These are phyloP conservation scores for Crax fasciolata DNA, from an alignment of 2,797 vertebrate genomes.

Conservation along the genomic window DNA sequence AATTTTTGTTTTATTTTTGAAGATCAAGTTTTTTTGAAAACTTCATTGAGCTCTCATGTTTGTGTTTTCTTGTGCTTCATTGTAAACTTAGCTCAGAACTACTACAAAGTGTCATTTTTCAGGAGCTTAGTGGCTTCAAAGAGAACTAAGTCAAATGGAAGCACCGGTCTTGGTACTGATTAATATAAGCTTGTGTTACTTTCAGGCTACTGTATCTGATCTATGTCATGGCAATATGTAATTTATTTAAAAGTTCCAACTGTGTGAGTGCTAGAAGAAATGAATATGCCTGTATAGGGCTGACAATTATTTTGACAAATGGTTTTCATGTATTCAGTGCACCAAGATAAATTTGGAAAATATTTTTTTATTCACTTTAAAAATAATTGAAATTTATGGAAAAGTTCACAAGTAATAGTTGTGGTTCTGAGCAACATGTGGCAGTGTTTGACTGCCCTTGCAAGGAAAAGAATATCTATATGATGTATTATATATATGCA, in stretches of 20 bases:
- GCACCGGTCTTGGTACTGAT: neutral
- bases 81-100: neutral
- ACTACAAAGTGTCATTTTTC: neutral
- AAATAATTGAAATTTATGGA: no score
- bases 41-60: neutral
- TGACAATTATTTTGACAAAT: neutral
- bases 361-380: no score
- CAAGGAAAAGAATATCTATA: no score
- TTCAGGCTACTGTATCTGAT: neutral
- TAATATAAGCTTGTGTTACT: neutral
- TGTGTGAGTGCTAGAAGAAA: neutral
- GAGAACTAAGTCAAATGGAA: neutral
- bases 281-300: neutral
- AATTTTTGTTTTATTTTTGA: neutral
- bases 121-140: neutral
- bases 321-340: neutral
- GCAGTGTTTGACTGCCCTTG: no score
- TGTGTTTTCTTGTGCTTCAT: neutral
- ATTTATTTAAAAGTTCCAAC: neutral
- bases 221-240: slow-evolving; percentile 20
- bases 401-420: no score
- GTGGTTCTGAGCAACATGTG: no score
- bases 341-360: no score
- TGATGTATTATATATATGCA: no score
- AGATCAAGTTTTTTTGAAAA: neutral